Conservation (phyloP, 1,140 invertebrate species). For the Frieseomelitta varia region DNA sequence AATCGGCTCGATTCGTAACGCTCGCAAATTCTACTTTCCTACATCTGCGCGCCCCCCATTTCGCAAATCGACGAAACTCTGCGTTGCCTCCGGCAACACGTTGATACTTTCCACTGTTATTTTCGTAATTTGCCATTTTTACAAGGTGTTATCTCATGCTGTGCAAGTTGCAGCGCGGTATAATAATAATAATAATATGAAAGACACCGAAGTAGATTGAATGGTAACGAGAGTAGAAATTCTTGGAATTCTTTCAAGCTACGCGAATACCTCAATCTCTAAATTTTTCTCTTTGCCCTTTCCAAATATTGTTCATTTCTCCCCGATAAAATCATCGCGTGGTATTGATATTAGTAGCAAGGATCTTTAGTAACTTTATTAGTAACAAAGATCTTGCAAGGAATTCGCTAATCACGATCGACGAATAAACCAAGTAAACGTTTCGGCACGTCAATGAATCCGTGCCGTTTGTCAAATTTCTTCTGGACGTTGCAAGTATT, state of each 20-base stretch:
- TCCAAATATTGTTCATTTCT: neutral
- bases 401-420: slow-evolving; percentile 17
- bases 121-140: neutral
- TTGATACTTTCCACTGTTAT: neutral
- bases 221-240: neutral
- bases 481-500: slow-evolving; percentile 3
- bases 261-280: neutral
- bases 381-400: neutral
- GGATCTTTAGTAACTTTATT: too few relatives aligned
- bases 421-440: slow-evolving; percentile 31
- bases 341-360: slow-evolving; percentile 8
- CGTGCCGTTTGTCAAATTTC: slow-evolving; percentile 26
- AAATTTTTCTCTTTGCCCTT: neutral
- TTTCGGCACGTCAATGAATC: neutral
- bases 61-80: slow-evolving; percentile 25
- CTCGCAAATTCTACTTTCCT: slow-evolving; percentile 71
- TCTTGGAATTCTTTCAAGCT: neutral
- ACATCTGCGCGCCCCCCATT: slow-evolving; percentile 3
- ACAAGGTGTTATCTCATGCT: neutral
- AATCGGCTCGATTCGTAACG: slow-evolving; percentile 74
- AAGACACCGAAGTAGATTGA: neutral
- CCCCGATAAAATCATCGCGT: neutral
- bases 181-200: neutral
- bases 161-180: neutral
- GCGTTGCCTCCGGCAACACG: neutral